Evolutionary conservation across 2,113 vertebrate genomes (phyloP).

Genomic region (Actinemys pallida): DNA sequence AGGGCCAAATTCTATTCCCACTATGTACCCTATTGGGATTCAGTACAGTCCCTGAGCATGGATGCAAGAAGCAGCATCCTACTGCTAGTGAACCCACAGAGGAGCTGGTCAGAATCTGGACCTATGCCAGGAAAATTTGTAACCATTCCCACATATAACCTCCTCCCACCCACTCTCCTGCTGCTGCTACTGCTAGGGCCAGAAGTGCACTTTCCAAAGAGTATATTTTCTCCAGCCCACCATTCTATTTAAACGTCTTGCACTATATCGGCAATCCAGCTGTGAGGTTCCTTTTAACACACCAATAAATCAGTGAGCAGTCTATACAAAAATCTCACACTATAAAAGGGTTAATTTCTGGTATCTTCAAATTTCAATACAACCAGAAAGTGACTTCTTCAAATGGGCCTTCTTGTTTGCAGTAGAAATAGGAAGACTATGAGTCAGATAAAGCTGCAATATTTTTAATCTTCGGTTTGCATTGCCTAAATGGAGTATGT

Average conservation of each 20-base stretch:
- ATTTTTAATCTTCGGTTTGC: neutral
- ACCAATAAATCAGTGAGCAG: neutral
- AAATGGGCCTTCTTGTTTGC: accelerated
- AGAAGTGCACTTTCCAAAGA: accelerated
- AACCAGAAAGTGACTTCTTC: neutral
- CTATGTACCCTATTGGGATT: neutral
- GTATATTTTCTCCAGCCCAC: accelerated
- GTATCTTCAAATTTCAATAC: neutral
- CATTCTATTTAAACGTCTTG: neutral
- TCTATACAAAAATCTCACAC: neutral
- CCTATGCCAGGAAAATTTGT: neutral
- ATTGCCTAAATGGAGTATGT: neutral
- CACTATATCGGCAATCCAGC: neutral
- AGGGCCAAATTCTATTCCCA: neutral
- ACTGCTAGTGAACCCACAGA: neutral
- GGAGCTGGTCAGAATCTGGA: neutral
- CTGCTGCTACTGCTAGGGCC: neutral
- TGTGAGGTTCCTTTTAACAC: neutral
- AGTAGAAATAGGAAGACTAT: neutral
- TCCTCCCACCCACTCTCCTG: neutral
- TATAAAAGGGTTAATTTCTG: neutral
- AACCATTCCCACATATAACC: neutral
- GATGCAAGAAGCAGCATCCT: neutral
- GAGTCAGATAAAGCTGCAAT: neutral
- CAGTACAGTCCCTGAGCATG: neutral